Evolutionary conservation across 1,140 invertebrate genomes (phyloP), one percentile per base, ranked within the genome.

Genomic region (Zaprionus nigranus): DNA sequence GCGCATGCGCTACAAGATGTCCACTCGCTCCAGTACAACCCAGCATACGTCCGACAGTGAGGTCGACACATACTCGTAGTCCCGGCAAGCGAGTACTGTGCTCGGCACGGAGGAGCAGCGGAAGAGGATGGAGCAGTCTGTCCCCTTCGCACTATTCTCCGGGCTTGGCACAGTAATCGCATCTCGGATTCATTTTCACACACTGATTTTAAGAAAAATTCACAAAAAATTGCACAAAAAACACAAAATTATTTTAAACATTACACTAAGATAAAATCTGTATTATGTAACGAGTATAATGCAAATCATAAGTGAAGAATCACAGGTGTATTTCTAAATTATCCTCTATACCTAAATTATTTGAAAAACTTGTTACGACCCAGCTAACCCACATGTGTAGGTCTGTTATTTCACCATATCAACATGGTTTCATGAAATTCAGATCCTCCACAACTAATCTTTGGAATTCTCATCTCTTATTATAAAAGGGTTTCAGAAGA

Each of bases 1-100:
- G 15, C 73, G 81, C 0, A 3, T 69, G 5, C 84, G 80, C 7
- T n/a, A 46, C 9, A 77, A 64, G 20, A 24, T 68, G 7, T 77
- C 69, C 1, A 68, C 66, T 53, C 57, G 80, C 9, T 74, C 68
- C 36, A 84, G 78, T 2, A 34, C 65, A 56, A 2, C 0, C 12
- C 67, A 49, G 22, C 7, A 6, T 0, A 67, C 71, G 12, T 36
- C 58, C 13, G 22, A 24, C 1, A n/a, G 7, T 26, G 56, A 68
- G n/a, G 4, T 17, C 12, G 36, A 20, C 1, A 24, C 5, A 17
- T 7, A 3, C n/a, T n/a, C n/a, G n/a, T n/a, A n/a, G 0, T 40
- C 2, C 9, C 20, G 46, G 20, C 20, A 9, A 67, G 64, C 64
- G 64, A 61, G n/a, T 68, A 24, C 6, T 22, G 12, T 26, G 30